A percentile compares a stretch with the other conserved stretches of the same genome.
Conservation (phyloP, 2,113 vertebrate genomes). For the Apaloderma vittatum region DNA sequence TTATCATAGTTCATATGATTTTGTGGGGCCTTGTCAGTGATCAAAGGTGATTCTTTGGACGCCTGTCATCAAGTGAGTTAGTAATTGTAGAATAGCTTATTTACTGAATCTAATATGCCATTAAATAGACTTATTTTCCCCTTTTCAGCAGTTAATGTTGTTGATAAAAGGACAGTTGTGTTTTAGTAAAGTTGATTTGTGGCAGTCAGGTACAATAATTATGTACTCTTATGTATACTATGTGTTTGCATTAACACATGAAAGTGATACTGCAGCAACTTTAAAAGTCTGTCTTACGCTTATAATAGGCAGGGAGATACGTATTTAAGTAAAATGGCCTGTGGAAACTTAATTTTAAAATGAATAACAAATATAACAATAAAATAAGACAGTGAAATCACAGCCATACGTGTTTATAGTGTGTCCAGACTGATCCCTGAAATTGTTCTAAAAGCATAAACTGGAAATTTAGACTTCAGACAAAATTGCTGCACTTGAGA, state of each 20-base stretch:
- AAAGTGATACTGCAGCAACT: neutral
- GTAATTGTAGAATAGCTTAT: conserved; percentile 75
- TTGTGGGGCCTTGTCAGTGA: conserved; percentile 74
- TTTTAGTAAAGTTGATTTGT: conserved; percentile 72
- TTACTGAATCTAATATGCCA: conserved; percentile 77
- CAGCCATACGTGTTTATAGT: neutral
- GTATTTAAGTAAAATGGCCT: neutral
- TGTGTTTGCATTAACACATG: neutral
- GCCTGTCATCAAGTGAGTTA: conserved; percentile 77
- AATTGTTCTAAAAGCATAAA: neutral
- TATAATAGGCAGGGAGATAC: neutral
- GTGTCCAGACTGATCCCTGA: neutral
- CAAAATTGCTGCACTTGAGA: neutral
- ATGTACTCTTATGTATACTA: neutral
- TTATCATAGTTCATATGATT: conserved; percentile 78
- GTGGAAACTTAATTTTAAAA: neutral
- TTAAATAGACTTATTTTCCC: conserved; percentile 76
- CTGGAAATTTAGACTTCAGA: neutral
- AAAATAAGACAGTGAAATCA: neutral
- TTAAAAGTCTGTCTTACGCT: neutral
- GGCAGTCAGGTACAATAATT: conserved; percentile 66
- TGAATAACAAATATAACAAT: neutral
- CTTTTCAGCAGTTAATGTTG: conserved; percentile 70
- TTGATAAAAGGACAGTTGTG: conserved; percentile 67
- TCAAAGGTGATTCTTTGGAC: conserved; percentile 80